Evolutionary conservation across 1,140 invertebrate species (phyloP).

Genomic region (Ylistrum balloti): DNA sequence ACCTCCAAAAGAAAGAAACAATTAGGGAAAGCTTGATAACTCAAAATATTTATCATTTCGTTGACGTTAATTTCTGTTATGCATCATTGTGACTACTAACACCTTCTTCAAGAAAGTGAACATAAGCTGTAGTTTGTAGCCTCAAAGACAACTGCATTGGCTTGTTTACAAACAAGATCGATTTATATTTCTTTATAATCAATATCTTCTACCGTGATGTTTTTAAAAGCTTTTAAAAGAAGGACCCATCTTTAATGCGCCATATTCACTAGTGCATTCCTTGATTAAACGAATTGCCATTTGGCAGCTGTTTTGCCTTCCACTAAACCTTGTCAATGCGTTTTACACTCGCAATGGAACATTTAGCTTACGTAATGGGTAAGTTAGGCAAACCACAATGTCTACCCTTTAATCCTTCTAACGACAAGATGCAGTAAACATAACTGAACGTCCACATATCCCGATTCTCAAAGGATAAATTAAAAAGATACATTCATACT

Average conservation of each 20-base stretch:
- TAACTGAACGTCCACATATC: neutral
- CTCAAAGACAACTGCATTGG: no score
- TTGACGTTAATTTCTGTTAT: no score
- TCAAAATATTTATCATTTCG: no score
- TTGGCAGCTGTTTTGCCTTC: neutral
- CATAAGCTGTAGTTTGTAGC: no score
- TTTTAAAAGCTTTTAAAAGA: neutral
- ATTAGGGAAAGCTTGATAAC: no score
- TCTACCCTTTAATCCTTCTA: neutral
- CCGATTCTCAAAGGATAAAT: neutral
- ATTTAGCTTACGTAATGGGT: neutral
- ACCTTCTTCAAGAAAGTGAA: no score
- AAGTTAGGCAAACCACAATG: neutral
- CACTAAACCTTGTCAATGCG: neutral
- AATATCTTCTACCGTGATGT: neutral
- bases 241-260: neutral
- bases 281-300: neutral
- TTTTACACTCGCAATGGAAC: neutral
- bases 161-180: neutral
- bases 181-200: neutral
- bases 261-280: neutral
- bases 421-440: neutral
- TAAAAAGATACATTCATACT: conserved; percentile 9
- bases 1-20: no score
- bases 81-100: no score